Evolutionary conservation across 2,797 vertebrate species (phyloP).

Genomic region (Peromyscus attwateri): DNA sequence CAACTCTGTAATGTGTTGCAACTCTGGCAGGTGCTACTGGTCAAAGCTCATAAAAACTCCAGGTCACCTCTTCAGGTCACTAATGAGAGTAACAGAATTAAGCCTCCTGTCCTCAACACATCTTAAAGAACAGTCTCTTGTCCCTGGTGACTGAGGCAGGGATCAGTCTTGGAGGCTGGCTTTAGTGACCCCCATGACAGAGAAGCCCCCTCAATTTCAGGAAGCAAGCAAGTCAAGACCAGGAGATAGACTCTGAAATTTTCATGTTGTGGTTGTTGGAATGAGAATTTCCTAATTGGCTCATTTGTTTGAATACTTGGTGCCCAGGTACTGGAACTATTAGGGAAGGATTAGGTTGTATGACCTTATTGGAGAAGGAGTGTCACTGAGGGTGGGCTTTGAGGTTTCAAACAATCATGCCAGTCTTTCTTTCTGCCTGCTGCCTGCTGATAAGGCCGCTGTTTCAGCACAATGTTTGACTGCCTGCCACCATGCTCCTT

Average conservation of each 20-base stretch:
- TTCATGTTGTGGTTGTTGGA: background rate
- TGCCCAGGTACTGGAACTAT: background rate
- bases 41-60: background rate
- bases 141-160: background rate
- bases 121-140: background rate
- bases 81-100: background rate
- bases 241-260: background rate
- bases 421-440: background rate
- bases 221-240: background rate
- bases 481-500: background rate
- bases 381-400: background rate
- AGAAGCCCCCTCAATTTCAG: background rate
- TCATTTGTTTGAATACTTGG: background rate
- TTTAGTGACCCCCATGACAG: background rate
- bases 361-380: background rate
- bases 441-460: background rate
- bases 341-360: background rate
- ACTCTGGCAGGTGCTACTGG: background rate
- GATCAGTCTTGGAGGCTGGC: background rate
- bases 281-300: background rate
- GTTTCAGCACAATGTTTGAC: background rate
- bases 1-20: background rate
- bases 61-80: background rate
- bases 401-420: background rate
- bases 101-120: background rate